Conservation (phyloP, 2,113 vertebrate species). For the Micronycteris hirsuta region DNA sequence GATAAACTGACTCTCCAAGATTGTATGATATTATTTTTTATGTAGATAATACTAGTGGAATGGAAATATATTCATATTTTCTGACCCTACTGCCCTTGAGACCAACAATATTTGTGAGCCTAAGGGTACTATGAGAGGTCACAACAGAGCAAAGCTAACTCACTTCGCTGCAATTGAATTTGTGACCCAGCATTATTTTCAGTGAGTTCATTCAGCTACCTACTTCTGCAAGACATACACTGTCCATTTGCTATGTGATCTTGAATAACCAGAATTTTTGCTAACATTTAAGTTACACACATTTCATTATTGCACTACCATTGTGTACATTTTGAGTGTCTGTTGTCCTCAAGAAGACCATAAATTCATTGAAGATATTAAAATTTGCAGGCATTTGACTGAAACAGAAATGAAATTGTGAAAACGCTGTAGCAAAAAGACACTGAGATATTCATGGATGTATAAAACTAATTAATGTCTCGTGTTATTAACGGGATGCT, state of each 20-base stretch:
- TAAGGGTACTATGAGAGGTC: background rate
- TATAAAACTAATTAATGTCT: constrained; percentile 21
- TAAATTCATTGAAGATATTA: constrained; percentile 9
- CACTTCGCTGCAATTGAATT: background rate
- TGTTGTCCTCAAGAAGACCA: background rate
- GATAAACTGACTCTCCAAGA: background rate
- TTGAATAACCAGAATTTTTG: constrained; percentile 1
- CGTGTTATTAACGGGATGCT: background rate
- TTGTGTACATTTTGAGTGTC: background rate
- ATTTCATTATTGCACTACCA: background rate
- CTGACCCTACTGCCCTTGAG: background rate
- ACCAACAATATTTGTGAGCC: background rate
- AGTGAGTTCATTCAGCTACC: constrained; percentile 8
- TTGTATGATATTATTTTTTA: background rate
- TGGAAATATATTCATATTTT: background rate
- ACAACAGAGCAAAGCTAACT: background rate
- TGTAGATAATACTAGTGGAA: background rate
- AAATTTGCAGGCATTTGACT: background rate
- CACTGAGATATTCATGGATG: background rate
- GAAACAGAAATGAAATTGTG: background rate
- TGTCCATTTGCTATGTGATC: background rate
- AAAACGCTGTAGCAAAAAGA: constrained; percentile 5
- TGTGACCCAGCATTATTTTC: background rate
- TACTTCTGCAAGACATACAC: background rate
- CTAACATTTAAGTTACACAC: constrained; percentile 13